Base-by-base conservation (phyloP, 35 echinoderm and acorn worm species). In the Amphiura filiformis region DNA sequence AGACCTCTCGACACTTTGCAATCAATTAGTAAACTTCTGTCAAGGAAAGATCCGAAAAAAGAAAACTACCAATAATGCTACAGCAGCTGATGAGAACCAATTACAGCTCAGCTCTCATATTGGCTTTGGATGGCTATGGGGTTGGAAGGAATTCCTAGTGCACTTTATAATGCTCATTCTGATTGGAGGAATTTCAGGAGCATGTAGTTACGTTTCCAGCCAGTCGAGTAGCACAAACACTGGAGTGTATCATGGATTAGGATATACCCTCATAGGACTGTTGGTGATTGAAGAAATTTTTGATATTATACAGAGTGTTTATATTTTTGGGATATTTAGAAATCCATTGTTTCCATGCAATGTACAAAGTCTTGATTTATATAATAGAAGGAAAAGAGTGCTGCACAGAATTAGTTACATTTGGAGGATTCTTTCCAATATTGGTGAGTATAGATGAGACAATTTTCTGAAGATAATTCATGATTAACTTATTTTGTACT, bases 261-360 rank as follows among this genome's bases (percentile, higher is more conserved):
- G 94, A 13, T 80, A 95, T 76, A 64, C 35, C 20, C 31, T 91
- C 26, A 78, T 81, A n/a, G 84, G 84, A 0, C 14, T 95, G 30
- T 84, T 92, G 56, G 92, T 86, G 34, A 57, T 91, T 41, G 65
- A 92, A 20, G 86, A 87, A 56, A 77, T 90, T 31, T 77, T 79
- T 23, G 90, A 95, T 80, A 44, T 49, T 13, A 92, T 95, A 28
- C 94, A 90, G 38, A 70, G 61, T 70, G 61, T 70, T n/a, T 56
- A 91, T 9, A 65, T 90, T 31, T 98, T 94, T 87, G 96, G 96
- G 34, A 18, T 99, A 47, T 83, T 85, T 31, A 91, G 93, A 36
- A 99, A 99, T 61, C 81, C 84, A 41, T 88, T 99, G 5, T 99
- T 78, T 52, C 93, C 96, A 56, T 56, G 84, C 79, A 90, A 84